Percentiles rank a stretch among this genome's conserved stretches.
Evolutionary conservation across 2,113 vertebrate species (phyloP).

Genomic region (Laterallus jamaicensis): DNA sequence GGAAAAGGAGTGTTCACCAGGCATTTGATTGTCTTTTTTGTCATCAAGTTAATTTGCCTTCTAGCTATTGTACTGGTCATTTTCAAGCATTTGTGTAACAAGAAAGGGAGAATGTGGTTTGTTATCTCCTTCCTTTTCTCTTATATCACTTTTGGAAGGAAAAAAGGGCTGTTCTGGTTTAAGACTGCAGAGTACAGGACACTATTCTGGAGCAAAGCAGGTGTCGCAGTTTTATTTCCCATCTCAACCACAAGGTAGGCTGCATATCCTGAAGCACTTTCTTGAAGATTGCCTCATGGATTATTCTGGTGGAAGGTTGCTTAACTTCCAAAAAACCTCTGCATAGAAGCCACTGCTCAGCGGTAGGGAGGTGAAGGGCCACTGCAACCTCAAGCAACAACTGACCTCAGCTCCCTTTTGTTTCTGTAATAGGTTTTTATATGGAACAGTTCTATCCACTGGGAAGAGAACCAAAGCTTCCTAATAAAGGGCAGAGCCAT

Average conservation of each 20-base stretch:
- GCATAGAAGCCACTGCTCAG: not conserved
- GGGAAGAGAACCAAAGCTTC: not conserved
- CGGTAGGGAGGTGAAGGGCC: not conserved
- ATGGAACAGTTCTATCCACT: not conserved
- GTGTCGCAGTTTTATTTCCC: not conserved
- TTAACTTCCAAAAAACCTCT: not conserved
- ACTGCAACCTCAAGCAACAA: not conserved
- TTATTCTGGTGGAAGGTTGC: not conserved
- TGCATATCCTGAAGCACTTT: not conserved
- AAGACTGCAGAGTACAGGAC: not conserved
- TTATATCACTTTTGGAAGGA: not conserved
- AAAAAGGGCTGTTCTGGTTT: not conserved
- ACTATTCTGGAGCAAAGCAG: not conserved
- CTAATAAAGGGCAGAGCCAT: not conserved
- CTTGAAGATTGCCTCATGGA: not conserved
- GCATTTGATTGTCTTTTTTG: not conserved
- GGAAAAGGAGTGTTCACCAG: not conserved
- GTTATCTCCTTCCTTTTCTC: not conserved
- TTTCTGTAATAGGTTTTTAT: not conserved
- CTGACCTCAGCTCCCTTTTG: not conserved
- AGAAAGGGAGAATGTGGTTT: not conserved
- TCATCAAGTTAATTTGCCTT: not conserved
- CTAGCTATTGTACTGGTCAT: not conserved
- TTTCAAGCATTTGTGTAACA: not conserved
- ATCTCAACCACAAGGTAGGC: not conserved